Evolutionary conservation across 2,797 vertebrate genomes (phyloP), one percentile per base, ranked within the genome.

Genomic region (Poecilia gillii): DNA sequence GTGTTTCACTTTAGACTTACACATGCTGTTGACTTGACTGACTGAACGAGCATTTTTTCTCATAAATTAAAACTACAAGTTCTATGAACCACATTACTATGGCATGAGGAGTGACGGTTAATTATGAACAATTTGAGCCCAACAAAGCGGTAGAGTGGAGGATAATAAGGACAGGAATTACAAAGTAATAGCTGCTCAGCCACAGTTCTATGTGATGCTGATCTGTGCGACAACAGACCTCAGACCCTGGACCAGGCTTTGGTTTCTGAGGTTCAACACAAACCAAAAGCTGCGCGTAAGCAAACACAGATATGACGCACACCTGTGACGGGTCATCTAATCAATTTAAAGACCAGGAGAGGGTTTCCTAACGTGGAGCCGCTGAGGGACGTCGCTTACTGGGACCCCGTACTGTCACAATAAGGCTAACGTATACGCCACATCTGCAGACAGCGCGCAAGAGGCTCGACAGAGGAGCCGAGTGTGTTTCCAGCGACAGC

Each of bases 251-350:
- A 71, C 81, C 39, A 79, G 51, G 66, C 84, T 16, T 78, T 74
- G 23, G 79, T 55, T 73, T 73, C 74, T 51, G 43, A 49, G 64
- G 41, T 71, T 49, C 72, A 11, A 39, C 78, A 41, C 25, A 43
- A 74, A 84, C 80, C 82, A 75, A 66, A 82, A 49, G 77, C 76
- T 39, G 90, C 80, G 89, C 83, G 81, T 79, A 79, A 77, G 55
- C 80, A 79, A 77, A 49, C 66, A 79, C 81, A 75, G 87, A 68
- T 46, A 79, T 93, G 92, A 94, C 91, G 90, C 94, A 93, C 95
- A 95, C 94, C 94, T 95, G 94, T 95, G 93, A 95, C 93, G 46
- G 77, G 23, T 84, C 73, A 57, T 43, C 82, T 25, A 1, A 80
- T 74, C 76, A 76, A 66, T 33, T 31, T 2, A 1, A 23, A 75